Percentiles rank a stretch among this genome's conserved stretches.
These are phyloP conservation scores for Cebus imitator DNA, from an alignment of 2,113 vertebrate species.

Conservation along the genomic window DNA sequence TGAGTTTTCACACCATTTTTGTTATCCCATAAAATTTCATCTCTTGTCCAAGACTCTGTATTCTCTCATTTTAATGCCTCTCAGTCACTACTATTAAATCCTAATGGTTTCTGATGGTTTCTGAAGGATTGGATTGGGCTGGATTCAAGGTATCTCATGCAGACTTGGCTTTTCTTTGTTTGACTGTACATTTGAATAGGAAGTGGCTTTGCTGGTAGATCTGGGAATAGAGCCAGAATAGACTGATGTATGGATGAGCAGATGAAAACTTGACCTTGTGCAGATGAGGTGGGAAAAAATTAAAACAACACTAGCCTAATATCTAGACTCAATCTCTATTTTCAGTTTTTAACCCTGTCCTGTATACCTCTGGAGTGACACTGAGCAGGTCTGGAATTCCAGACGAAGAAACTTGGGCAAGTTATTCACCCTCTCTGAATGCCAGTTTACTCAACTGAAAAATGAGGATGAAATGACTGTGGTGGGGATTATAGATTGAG, in stretches of 20 bases:
- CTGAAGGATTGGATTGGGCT: conserved; percentile 8
- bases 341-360: neutral
- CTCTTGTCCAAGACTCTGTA: conserved; percentile 9
- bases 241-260: neutral
- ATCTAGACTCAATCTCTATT: neutral
- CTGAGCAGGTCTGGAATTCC: neutral
- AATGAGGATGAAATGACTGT: neutral
- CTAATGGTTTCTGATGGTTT: conserved; percentile 9
- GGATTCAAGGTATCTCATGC: neutral
- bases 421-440: neutral
- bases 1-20: conserved; percentile 34
- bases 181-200: neutral
- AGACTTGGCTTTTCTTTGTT: conserved; percentile 28
- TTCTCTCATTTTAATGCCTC: conserved; percentile 21
- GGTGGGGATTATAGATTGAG: neutral
- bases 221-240: neutral
- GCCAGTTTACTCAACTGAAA: neutral
- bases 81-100: neutral
- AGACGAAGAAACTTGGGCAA: neutral
- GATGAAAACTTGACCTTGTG: neutral
- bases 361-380: neutral
- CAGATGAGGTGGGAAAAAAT: neutral
- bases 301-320: neutral
- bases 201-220: neutral
- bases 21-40: neutral